These are phyloP conservation scores for Diabrotica virgifera DNA, from an alignment of 1,140 invertebrate species.

Conservation along the genomic window DNA sequence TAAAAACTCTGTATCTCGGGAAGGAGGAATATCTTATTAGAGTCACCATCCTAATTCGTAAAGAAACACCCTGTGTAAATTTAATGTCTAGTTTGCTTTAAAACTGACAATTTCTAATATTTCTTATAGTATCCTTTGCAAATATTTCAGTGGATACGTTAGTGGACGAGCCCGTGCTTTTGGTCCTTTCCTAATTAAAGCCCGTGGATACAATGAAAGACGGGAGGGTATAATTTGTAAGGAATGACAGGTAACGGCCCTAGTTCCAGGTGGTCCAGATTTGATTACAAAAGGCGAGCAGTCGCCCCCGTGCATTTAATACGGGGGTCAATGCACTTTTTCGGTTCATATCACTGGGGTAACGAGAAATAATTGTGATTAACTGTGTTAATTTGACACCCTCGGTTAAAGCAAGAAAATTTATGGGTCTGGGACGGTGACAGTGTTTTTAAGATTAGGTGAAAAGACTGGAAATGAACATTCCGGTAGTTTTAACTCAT, in stretches of 20 bases:
- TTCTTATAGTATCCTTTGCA: too few species aligned
- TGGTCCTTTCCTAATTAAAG: conserved; percentile 8
- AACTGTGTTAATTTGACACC: not conserved
- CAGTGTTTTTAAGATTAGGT: too few species aligned
- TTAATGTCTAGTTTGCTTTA: too few species aligned
- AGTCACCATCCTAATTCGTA: too few species aligned
- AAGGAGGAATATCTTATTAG: too few species aligned
- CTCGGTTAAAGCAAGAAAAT: too few species aligned
- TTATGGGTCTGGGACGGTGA: too few species aligned
- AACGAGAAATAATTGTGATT: not conserved
- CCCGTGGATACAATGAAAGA: conserved; percentile 11
- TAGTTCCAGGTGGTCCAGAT: conserved; percentile 15
- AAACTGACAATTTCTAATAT: too few species aligned
- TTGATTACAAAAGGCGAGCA: conserved; percentile 6
- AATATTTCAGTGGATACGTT: not conserved
- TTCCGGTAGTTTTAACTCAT: too few species aligned
- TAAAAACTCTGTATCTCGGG: too few species aligned
- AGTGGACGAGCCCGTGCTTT: not conserved
- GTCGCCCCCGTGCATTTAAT: not conserved
- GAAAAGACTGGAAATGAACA: too few species aligned
- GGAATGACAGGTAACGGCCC: conserved; percentile 14
- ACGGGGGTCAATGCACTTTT: not conserved
- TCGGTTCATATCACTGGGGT: not conserved
- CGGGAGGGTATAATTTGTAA: conserved; percentile 14
- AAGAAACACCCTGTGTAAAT: too few species aligned